These are phyloP conservation scores for Shargacucullia verbasci DNA, from an alignment of 2,888 invertebrate genomes.

Conservation along the genomic window DNA sequence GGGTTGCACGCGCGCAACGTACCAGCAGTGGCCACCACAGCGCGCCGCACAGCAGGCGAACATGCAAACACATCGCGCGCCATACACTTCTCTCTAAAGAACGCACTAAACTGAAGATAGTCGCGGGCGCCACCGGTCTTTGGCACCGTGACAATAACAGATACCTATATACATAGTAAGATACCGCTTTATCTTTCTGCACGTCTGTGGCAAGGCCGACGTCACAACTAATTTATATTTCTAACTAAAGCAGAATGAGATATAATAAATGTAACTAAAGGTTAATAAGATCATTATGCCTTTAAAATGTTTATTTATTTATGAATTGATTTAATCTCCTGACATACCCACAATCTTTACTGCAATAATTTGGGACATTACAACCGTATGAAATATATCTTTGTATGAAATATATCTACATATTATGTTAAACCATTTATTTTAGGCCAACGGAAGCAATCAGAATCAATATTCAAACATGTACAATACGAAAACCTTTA, in stretches of 20 bases:
- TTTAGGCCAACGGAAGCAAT: too few species aligned
- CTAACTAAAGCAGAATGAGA: constrained; percentile 22
- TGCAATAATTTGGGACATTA: too few species aligned
- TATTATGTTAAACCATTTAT: too few species aligned
- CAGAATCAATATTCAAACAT: too few species aligned
- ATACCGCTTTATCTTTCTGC: constrained; percentile 78
- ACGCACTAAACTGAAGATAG: constrained; percentile 86
- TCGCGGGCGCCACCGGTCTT: constrained; percentile 79
- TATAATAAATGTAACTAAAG: constrained; percentile 5
- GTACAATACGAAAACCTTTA: too few species aligned
- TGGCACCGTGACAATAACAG: constrained; percentile 85
- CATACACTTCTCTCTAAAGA: constrained; percentile 87
- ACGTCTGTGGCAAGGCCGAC: constrained; percentile 72
- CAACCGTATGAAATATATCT: too few species aligned
- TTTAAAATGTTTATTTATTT: background rate
- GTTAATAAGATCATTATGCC: background rate
- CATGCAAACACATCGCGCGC: constrained; percentile 87
- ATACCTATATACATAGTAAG: constrained; percentile 63
- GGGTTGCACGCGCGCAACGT: constrained; percentile 81
- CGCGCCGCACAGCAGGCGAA: constrained; percentile 86
- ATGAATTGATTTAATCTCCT: background rate
- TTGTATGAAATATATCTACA: too few species aligned
- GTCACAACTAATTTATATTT: constrained; percentile 57
- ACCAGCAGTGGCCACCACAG: constrained; percentile 87
- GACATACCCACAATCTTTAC: constrained; percentile 14